Evolutionary conservation across 2,113 vertebrate genomes (phyloP).

Genomic region (Amazona vittata): DNA sequence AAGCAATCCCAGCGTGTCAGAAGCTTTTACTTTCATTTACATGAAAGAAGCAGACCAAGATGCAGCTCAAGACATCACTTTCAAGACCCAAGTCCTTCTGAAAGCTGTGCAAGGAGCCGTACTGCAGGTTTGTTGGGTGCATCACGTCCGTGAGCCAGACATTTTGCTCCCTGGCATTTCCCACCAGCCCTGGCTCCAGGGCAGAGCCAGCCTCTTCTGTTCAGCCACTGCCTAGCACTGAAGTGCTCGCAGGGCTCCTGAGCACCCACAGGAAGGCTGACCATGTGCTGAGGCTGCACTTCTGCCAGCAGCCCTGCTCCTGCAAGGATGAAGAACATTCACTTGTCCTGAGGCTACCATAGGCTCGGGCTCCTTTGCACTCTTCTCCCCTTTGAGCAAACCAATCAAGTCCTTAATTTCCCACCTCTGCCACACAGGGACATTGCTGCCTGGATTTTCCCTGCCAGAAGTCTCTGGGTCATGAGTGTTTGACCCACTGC

Average conservation of each 20-base stretch:
- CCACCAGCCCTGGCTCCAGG: background rate
- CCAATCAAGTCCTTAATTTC: background rate
- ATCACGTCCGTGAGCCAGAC: background rate
- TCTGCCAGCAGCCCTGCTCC: background rate
- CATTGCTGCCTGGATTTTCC: background rate
- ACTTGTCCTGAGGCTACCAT: background rate
- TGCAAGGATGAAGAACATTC: background rate
- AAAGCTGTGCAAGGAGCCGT: background rate
- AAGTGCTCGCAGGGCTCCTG: accelerated
- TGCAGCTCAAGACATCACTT: background rate
- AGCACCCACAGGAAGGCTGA: background rate
- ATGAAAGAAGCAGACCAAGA: background rate
- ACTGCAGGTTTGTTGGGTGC: background rate
- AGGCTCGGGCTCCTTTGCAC: background rate
- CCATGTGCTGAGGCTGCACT: background rate
- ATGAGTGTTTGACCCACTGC: background rate
- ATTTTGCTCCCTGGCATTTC: background rate
- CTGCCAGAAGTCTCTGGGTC: background rate
- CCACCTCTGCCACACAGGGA: background rate
- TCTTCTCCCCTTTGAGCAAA: background rate
- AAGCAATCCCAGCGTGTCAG: background rate
- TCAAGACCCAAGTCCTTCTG: background rate
- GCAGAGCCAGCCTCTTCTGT: background rate
- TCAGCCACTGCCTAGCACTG: no score
- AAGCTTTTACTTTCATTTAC: background rate